A percentile compares a stretch with the other conserved stretches of the same genome.
phyloP scores from a whole-genome alignment of 1,140 invertebrate species.

The Drosophila busckii region DNA sequence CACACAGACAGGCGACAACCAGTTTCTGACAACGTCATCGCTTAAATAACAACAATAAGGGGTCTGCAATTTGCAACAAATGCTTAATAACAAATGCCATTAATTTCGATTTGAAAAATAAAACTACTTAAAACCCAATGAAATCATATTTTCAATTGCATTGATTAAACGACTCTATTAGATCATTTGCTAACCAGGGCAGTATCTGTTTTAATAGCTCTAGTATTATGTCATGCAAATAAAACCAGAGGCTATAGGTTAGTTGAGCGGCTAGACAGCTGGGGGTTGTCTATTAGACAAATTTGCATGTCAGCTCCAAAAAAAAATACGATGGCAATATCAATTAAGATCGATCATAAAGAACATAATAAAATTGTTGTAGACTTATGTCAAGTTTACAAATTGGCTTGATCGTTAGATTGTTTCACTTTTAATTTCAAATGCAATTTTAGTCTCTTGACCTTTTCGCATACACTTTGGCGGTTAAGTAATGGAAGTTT shows the following conservation, averaged over 20 bases:
- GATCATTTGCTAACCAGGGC: slow-evolving; percentile 26
- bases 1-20: slow-evolving; percentile 34
- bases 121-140: slow-evolving; percentile 48
- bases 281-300: slow-evolving; percentile 24
- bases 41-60: slow-evolving; percentile 10
- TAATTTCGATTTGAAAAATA: slow-evolving; percentile 28
- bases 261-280: too few relatives aligned
- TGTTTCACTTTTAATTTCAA: too few relatives aligned
- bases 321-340: too few relatives aligned
- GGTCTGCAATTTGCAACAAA: slow-evolving; percentile 29
- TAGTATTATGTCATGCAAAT: slow-evolving; percentile 49
- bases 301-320: slow-evolving; percentile 67
- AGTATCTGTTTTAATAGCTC: slow-evolving; percentile 4
- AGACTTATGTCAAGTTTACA: too few relatives aligned
- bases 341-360: too few relatives aligned
- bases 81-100: slow-evolving; percentile 32
- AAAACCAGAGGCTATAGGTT: slow-evolving; percentile 15
- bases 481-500: too few relatives aligned
- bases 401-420: too few relatives aligned
- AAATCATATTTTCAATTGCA: slow-evolving; percentile 63
- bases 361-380: too few relatives aligned
- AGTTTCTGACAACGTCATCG: slow-evolving; percentile 72
- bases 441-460: too few relatives aligned
- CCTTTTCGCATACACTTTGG: too few relatives aligned
- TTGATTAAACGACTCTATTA: slow-evolving; percentile 60